Percentiles rank a stretch among this genome's conserved stretches.
Conservation (phyloP, 2,797 vertebrate genomes). For the Tokudaia muenninki region DNA sequence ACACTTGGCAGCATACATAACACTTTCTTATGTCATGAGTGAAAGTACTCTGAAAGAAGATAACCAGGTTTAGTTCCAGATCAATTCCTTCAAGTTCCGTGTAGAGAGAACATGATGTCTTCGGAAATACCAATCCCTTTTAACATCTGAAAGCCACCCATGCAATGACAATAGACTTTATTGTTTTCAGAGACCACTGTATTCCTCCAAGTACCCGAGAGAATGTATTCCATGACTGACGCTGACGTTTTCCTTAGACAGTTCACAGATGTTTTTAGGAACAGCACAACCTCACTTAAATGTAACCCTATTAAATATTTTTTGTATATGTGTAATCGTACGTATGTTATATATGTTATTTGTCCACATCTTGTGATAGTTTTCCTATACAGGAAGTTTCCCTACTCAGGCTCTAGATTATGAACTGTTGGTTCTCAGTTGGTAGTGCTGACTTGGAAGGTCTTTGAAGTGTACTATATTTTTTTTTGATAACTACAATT, state of each 20-base stretch:
- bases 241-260: not conserved
- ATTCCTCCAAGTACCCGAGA: not conserved
- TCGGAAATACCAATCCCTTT: not conserved
- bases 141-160: not conserved
- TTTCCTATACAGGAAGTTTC: too few species aligned
- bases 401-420: too few species aligned
- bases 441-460: not conserved
- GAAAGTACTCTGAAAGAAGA: too few species aligned
- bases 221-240: not conserved
- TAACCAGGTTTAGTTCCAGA: not conserved
- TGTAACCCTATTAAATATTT: not conserved
- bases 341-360: too few species aligned
- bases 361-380: too few species aligned
- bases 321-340: too few species aligned
- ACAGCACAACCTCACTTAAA: not conserved
- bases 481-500: too few species aligned
- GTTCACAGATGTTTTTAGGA: too few species aligned
- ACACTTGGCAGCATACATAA: not conserved
- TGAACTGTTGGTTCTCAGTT: too few species aligned
- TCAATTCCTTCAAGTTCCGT: not conserved
- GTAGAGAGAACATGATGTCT: not conserved
- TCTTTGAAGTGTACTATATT: too few species aligned
- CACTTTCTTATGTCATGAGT: too few species aligned
- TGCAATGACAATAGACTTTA: not conserved
- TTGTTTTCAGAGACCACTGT: not conserved